Base-by-base conservation (phyloP, 30 jellyfish, hydroid and myxozoan species). In the Hydractinia echinata region DNA sequence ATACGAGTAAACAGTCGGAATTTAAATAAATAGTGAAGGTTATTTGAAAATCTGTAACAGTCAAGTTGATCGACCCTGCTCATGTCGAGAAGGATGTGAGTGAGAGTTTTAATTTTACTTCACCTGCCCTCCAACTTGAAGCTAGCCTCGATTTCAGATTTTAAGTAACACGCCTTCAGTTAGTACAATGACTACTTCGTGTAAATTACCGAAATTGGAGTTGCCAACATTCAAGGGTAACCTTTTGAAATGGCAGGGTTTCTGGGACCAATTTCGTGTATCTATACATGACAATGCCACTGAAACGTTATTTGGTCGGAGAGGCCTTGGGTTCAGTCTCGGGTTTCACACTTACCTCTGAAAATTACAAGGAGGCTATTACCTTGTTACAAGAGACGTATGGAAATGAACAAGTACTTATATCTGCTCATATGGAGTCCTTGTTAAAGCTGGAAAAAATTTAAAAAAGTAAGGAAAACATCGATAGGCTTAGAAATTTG, bases 181-280 rank as follows among this genome's bases (percentile, higher is more conserved):
- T n/a, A n/a, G n/a, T n/a, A n/a, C n/a, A n/a, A n/a, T n/a, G n/a
- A n/a, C n/a, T n/a, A n/a, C n/a, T n/a, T n/a, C n/a, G n/a, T 72
- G 54, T 79, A 1, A 48, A 20, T 79, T 79, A 54, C 87, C 85
- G 21, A 79, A 79, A 52, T 60, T 79, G 54, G 82, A 79, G 51
- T 55, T 55, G 62, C 87, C 87, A 18, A 18, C 7, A 4, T 64
- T 79, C 19, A 39, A 55, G 19, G 84, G 83, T 50, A 79, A 79
- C 53, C 87, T 83, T 9, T 48, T 55, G 51, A 83, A 55, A 16
- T 79, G 87, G 83, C 78, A 53, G 6, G 50, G 82, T 54, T 77
- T 79, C 51, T 55, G 87, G 84, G 87, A 79, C 83, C 78, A 66
- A 5, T 79, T 79, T 60, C 20, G 20, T n/a, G 39, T 66, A 4